Evolutionary conservation across 1,140 invertebrate genomes (phyloP), one percentile per base, ranked within the genome.

Genomic region (Drosophila saltans): DNA sequence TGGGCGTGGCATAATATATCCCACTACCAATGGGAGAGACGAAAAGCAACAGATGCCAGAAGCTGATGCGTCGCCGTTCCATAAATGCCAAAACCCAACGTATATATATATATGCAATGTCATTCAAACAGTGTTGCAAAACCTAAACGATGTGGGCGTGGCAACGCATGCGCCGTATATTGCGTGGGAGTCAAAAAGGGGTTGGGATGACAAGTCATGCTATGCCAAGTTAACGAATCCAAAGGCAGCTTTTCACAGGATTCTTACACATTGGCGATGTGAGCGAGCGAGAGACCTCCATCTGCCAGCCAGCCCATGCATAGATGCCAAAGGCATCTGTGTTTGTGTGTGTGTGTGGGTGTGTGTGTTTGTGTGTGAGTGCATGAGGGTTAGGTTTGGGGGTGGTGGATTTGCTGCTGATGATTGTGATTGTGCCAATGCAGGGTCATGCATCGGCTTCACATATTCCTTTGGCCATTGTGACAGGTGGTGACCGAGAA

Each of bases 391-490:
- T 8, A 39, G 24, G 36, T 10, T 41, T 55, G 33, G 30, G 60
- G 33, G 30, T 66, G 52, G 30, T 59, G 71, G 63, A 58, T 64
- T 48, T 52, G 1, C 8, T 52, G 26, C 8, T 52, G 26, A 55
- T 36, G 33, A 40, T 55, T 48, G 60, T 24, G 43, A 43, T 45
- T 59, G 57, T 55, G 41, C 58, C 56, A 72, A 61, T 78, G 68
- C 65, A 67, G 64, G 61, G 45, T 9, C 74, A 79, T 84, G 83
- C 80, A 83, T 90, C 83, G 85, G 76, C 79, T 84, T 78, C 65
- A 75, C 74, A 69, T 78, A 84, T 78, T 83, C 69, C 80, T 85
- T 81, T 7, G 26, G 67, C 63, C 73, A 83, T 86, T 91, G 90
- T 86, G 85, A 88, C 90, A 91, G 90, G 90, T 91, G 81, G 80